Evolutionary conservation across 2,888 invertebrate genomes (phyloP).

Genomic region (Andrena hattorfiana): DNA sequence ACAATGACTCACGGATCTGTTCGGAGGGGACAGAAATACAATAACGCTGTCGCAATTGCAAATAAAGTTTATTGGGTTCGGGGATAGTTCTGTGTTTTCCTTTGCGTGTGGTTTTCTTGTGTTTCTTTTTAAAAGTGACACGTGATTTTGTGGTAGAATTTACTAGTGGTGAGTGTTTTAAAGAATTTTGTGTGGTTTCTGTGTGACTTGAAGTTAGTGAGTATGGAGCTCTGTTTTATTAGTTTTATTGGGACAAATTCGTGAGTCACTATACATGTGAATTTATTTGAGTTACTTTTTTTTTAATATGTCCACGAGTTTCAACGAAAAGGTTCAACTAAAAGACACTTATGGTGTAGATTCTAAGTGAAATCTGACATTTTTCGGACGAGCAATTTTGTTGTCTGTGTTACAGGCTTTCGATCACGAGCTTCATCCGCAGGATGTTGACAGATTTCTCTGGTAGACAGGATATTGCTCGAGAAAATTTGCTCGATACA

Average conservation of each 20-base stretch:
- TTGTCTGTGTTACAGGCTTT: constrained; percentile 1
- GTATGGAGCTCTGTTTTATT: no score
- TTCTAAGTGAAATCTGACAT: background rate
- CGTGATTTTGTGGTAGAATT: no score
- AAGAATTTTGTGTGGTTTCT: background rate
- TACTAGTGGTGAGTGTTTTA: no score
- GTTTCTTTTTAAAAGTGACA: no score
- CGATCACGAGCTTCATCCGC: constrained; percentile 4
- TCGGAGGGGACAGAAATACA: background rate
- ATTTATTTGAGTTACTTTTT: background rate
- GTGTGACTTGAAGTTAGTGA: background rate
- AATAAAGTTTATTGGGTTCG: background rate
- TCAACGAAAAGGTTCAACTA: background rate
- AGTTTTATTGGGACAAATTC: background rate
- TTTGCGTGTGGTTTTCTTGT: no score
- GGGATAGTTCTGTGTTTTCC: no score
- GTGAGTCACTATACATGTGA: background rate
- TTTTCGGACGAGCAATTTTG: background rate
- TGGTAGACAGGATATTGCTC: constrained; percentile 7
- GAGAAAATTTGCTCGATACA: constrained; percentile 6
- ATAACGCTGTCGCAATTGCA: background rate
- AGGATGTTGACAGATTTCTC: constrained; percentile 6
- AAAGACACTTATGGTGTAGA: background rate
- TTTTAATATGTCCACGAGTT: background rate
- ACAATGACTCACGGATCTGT: constrained; percentile 12